Percentiles rank a stretch among this genome's conserved stretches.
phyloP scores from a whole-genome alignment of 2,797 vertebrate genomes.

The Poecilia wingei region DNA sequence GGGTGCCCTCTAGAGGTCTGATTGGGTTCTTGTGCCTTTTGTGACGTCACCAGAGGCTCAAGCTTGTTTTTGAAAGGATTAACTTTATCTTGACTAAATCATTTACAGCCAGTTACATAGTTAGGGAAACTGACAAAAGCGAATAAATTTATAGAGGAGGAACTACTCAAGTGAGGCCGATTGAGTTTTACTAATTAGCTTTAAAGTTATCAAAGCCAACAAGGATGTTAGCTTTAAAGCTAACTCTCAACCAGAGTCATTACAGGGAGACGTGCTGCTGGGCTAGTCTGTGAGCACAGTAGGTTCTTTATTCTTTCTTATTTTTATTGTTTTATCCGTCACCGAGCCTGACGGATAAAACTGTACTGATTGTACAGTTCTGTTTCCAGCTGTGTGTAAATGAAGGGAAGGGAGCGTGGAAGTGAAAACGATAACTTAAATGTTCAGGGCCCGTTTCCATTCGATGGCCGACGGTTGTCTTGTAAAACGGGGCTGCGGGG shows the following conservation, averaged over 20 bases:
- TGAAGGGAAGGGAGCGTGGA: not conserved
- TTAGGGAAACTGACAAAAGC: not conserved
- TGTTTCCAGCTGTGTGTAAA: not conserved
- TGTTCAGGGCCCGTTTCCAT: not conserved
- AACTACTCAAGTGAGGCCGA: not conserved
- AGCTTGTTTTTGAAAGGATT: not conserved
- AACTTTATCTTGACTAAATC: not conserved
- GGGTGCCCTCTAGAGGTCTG: not conserved
- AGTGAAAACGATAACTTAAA: not conserved
- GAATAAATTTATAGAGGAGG: not conserved
- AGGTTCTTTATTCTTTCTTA: not conserved
- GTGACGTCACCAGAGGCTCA: not conserved
- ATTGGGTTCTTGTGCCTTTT: not conserved
- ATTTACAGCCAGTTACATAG: not conserved
- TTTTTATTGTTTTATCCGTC: not conserved
- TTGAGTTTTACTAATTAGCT: not conserved
- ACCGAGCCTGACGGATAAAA: not conserved
- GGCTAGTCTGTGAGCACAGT: not conserved
- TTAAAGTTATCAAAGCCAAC: not conserved
- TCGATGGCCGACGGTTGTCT: constrained; percentile 11
- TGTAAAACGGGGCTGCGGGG: not conserved
- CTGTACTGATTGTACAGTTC: not conserved
- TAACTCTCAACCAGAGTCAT: not conserved
- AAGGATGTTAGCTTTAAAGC: not conserved
- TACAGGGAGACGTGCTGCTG: not conserved